Conservation (phyloP, 2,113 vertebrate species). For the Panurus biarmicus region DNA sequence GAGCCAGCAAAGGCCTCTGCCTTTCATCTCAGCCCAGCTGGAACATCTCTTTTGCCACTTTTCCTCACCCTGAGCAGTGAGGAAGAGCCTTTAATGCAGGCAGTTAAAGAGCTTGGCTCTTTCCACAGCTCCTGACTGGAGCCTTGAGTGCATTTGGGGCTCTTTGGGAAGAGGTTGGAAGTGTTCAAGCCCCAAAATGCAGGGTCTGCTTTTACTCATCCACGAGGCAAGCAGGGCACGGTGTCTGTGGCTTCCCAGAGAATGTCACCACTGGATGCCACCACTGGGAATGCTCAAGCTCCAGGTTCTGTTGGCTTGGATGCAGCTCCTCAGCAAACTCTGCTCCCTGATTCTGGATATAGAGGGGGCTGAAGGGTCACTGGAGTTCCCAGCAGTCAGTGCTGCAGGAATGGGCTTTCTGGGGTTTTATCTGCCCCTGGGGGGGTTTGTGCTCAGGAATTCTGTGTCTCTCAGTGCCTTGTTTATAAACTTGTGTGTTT, state of each 20-base stretch:
- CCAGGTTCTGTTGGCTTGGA: neutral
- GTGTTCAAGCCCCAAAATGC: accelerated
- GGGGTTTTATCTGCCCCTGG: neutral
- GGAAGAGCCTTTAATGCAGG: neutral
- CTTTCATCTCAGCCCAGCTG: neutral
- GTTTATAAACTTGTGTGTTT: neutral
- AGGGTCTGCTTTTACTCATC: neutral
- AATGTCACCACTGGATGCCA: neutral
- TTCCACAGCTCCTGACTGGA: neutral
- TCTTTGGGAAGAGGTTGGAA: neutral
- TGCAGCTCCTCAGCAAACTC: neutral
- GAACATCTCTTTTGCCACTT: neutral
- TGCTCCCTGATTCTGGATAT: no score
- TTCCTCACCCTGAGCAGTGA: neutral
- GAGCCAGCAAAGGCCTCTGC: neutral
- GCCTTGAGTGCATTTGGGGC: neutral
- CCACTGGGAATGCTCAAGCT: neutral
- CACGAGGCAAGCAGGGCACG: accelerated
- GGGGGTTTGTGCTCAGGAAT: neutral
- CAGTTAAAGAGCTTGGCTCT: neutral
- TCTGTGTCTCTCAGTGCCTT: neutral
- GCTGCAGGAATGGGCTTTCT: neutral
- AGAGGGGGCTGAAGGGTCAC: neutral
- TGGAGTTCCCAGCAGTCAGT: neutral
- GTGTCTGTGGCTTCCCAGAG: neutral